Percentiles rank a stretch among this genome's conserved stretches.
These are phyloP conservation scores for Acrocephalus kingi DNA, from an alignment of 2,113 vertebrate genomes.

Conservation along the genomic window DNA sequence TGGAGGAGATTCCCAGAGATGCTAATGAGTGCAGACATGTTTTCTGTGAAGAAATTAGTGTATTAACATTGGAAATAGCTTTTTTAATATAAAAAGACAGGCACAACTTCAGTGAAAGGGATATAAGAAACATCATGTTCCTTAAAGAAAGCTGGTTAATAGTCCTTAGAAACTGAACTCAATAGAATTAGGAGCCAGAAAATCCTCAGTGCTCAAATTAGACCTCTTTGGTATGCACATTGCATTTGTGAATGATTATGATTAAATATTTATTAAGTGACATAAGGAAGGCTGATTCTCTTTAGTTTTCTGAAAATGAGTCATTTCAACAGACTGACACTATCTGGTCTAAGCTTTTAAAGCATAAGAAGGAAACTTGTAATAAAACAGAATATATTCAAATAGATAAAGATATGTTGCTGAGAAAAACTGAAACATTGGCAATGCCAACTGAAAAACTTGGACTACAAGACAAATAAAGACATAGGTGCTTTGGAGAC, in stretches of 20 bases:
- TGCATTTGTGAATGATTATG: background rate
- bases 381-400: background rate
- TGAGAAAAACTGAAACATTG: background rate
- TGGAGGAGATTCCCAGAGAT: background rate
- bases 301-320: background rate
- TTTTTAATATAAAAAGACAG: background rate
- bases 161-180: background rate
- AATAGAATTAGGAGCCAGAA: background rate
- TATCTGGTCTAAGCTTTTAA: background rate
- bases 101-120: background rate
- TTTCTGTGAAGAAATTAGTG: background rate
- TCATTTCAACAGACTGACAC: background rate
- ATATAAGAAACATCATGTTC: background rate
- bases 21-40: background rate
- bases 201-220: background rate
- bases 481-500: background rate
- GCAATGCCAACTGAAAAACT: background rate
- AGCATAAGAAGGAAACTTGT: background rate
- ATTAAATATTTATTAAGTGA: background rate
- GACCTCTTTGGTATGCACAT: background rate
- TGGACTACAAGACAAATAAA: background rate
- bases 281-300: background rate
- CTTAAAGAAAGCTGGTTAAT: background rate
- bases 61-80: background rate
- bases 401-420: background rate